Evolutionary conservation across 2,113 vertebrate genomes (phyloP).

Genomic region (Forbesichthys papilliferus): DNA sequence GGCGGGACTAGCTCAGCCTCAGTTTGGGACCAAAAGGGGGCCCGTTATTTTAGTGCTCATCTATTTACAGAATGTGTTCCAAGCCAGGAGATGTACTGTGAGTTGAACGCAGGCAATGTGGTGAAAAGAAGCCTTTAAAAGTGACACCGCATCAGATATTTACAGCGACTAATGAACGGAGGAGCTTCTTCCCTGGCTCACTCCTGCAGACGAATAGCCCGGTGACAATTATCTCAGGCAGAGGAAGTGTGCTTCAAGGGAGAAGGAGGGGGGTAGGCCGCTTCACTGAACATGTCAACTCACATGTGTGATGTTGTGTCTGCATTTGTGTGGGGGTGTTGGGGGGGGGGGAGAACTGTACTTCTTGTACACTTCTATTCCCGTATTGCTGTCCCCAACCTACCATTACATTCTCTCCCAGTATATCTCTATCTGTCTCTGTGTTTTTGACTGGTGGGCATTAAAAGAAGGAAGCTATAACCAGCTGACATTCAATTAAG

Average conservation of each 20-base stretch:
- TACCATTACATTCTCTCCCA: not conserved
- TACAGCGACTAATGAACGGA: slow-evolving; percentile 64
- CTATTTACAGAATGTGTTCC: too few species aligned
- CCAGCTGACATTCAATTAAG: slow-evolving; percentile 42
- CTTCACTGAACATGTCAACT: slow-evolving; percentile 47
- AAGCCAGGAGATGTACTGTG: slow-evolving; percentile 15
- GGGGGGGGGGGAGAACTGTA: not conserved
- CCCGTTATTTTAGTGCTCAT: too few species aligned
- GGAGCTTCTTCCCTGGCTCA: slow-evolving; percentile 16
- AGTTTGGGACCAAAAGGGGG: too few species aligned
- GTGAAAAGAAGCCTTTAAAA: slow-evolving; percentile 68
- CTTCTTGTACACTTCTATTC: not conserved
- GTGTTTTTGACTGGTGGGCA: slow-evolving; percentile 7
- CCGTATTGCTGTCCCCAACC: too few species aligned
- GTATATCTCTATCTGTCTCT: slow-evolving; percentile 1
- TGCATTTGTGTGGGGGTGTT: not conserved
- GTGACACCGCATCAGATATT: slow-evolving; percentile 62
- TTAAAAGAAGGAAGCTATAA: slow-evolving; percentile 31
- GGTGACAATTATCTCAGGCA: slow-evolving; percentile 65
- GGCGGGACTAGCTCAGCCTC: slow-evolving; percentile 24
- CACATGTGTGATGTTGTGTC: not conserved
- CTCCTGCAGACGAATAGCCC: slow-evolving; percentile 47
- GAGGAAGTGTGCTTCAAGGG: slow-evolving; percentile 63
- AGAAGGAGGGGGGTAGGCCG: slow-evolving; percentile 47
- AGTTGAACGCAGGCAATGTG: slow-evolving; percentile 39